These are phyloP conservation scores for Listronotus bonariensis DNA, from an alignment of 1,140 invertebrate genomes.

Conservation along the genomic window DNA sequence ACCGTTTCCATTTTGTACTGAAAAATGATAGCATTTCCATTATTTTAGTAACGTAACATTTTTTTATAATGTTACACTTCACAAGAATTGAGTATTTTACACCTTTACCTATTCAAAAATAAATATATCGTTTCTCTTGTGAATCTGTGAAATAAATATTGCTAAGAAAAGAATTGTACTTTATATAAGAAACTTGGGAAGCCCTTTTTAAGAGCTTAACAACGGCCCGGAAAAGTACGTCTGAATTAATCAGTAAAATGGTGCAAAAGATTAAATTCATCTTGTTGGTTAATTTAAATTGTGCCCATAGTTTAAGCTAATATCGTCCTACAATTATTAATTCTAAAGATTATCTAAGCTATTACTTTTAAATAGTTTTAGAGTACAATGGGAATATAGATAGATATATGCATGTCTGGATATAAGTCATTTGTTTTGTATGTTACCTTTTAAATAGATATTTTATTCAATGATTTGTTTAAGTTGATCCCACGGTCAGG, in stretches of 20 bases:
- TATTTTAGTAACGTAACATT: too few relatives aligned
- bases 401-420: conserved; percentile 51
- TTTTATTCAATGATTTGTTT: conserved; percentile 54
- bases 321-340: conserved; percentile 47
- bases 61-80: too few relatives aligned
- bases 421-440: conserved; percentile 44
- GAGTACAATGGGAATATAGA: conserved; percentile 51
- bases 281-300: conserved; percentile 50
- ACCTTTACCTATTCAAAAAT: too few relatives aligned
- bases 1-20: too few relatives aligned
- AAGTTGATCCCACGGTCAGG: conserved; percentile 57
- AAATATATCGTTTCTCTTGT: neutral
- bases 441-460: conserved; percentile 53
- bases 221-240: conserved; percentile 17
- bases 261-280: conserved; percentile 44
- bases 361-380: conserved; percentile 50
- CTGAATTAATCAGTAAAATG: conserved; percentile 9
- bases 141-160: neutral
- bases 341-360: conserved; percentile 50
- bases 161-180: conserved; percentile 1
- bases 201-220: conserved; percentile 12
- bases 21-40: too few relatives aligned
- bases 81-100: too few relatives aligned
- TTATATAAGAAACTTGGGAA: conserved; percentile 12
- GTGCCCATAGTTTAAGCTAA: conserved; percentile 58